Percentiles rank a stretch among this genome's conserved stretches.
Conservation (phyloP, 2,888 invertebrate genomes). For the Agonopterix arenella region DNA sequence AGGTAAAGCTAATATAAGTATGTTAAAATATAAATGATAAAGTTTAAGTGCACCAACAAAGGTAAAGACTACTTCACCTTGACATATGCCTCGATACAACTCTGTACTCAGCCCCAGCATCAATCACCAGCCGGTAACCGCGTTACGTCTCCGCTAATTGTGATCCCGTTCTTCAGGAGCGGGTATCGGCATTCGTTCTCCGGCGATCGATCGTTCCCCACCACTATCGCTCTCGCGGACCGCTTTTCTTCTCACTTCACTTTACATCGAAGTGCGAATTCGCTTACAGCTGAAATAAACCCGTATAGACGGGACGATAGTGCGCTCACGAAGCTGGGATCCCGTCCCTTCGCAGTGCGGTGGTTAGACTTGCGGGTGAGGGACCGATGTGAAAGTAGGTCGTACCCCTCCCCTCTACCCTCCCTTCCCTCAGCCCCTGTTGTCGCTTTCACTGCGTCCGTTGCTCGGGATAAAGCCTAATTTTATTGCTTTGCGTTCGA, state of each 20-base stretch:
- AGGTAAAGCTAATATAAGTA: no score
- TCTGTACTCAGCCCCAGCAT: slow-evolving; percentile 22
- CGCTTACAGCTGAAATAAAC: slow-evolving; percentile 32
- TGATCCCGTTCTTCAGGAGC: slow-evolving; percentile 40
- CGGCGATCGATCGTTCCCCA: slow-evolving; percentile 40
- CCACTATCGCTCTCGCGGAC: slow-evolving; percentile 22
- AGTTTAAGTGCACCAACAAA: no score
- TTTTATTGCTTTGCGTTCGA: slow-evolving; percentile 64
- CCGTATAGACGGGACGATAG: slow-evolving; percentile 34
- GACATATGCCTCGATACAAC: background rate
- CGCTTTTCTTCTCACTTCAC: slow-evolving; percentile 36
- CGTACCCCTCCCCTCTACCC: slow-evolving; percentile 27
- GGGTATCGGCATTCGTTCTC: slow-evolving; percentile 35
- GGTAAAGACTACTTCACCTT: no score
- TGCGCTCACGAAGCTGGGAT: slow-evolving; percentile 23
- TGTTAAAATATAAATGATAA: no score
- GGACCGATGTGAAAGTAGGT: slow-evolving; percentile 56
- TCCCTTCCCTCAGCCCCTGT: slow-evolving; percentile 30
- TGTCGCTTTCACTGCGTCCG: slow-evolving; percentile 60
- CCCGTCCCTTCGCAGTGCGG: slow-evolving; percentile 18
- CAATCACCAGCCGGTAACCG: slow-evolving; percentile 53
- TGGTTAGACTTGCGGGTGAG: slow-evolving; percentile 32
- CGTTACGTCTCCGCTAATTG: slow-evolving; percentile 60
- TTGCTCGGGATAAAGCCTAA: slow-evolving; percentile 60
- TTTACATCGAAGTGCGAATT: slow-evolving; percentile 49